Percentiles rank a stretch among this genome's conserved stretches.
These are phyloP conservation scores for Spinus pinus DNA, from an alignment of 2,797 vertebrate genomes.

Conservation along the genomic window DNA sequence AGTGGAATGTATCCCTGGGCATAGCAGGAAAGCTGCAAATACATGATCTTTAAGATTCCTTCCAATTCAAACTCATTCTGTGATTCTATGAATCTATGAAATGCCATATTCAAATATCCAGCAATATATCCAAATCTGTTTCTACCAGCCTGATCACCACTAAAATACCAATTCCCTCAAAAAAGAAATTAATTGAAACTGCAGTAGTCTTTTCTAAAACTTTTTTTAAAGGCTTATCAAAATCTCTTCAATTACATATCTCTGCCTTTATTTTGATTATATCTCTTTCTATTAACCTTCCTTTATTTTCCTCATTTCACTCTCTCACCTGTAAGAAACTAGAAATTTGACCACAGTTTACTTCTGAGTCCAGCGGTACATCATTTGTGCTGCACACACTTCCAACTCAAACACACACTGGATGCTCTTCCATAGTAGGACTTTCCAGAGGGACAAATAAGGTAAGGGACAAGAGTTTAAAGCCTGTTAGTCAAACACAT, in stretches of 20 bases:
- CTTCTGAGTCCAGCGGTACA: not conserved
- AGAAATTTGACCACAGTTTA: not conserved
- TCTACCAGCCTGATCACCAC: not conserved
- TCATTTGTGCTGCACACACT: not conserved
- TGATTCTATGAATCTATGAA: not conserved
- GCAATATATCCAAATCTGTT: not conserved
- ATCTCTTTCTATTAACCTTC: not conserved
- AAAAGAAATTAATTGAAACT: not conserved
- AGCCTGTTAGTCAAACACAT: not conserved
- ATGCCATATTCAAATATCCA: not conserved
- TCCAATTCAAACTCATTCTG: not conserved
- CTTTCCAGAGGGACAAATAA: not conserved
- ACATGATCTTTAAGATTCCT: not conserved
- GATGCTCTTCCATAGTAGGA: not conserved
- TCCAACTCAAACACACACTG: not conserved
- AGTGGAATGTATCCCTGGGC: not conserved
- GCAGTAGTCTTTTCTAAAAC: fast-evolving
- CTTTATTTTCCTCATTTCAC: not conserved
- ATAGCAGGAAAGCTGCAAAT: not conserved
- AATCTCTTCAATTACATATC: not conserved
- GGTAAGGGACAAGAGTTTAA: not conserved
- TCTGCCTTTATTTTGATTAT: not conserved
- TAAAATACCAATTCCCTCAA: not conserved
- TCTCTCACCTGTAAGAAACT: not conserved
- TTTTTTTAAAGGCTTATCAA: not conserved